phyloP scores from a whole-genome alignment of 2,113 vertebrate species.

The Paralichthys olivaceus region DNA sequence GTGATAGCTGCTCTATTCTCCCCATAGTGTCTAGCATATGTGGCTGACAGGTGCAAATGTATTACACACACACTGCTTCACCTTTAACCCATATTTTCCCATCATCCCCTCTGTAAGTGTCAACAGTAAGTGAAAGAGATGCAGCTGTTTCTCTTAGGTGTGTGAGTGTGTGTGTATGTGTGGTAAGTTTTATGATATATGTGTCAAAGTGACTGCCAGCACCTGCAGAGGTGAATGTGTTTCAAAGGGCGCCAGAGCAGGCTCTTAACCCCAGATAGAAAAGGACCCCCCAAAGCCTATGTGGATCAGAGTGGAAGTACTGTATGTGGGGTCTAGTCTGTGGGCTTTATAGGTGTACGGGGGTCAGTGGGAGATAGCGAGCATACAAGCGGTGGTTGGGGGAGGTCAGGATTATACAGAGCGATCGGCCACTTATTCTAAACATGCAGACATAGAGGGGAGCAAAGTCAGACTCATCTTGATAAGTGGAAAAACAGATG shows the following conservation, averaged over 20 bases:
- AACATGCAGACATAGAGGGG: conserved; percentile 45
- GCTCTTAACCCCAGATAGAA: conserved; percentile 56
- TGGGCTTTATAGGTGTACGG: conserved; percentile 19
- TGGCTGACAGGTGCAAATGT: conserved; percentile 72
- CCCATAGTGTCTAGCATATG: conserved; percentile 58
- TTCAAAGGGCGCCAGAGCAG: conserved; percentile 40
- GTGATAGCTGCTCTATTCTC: conserved; percentile 52
- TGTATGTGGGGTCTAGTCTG: conserved; percentile 36
- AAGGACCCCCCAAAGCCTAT: conserved; percentile 18
- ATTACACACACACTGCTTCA: conserved; percentile 32
- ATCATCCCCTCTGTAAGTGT: conserved; percentile 6
- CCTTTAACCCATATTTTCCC: conserved; percentile 59
- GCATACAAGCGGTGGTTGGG: not conserved
- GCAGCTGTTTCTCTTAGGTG: conserved; percentile 86
- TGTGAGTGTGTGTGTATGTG: conserved; percentile 73
- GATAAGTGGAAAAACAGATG: conserved; percentile 64
- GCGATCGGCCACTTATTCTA: conserved; percentile 45
- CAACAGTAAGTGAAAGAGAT: conserved; percentile 69
- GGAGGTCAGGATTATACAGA: conserved; percentile 29
- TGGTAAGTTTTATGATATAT: conserved; percentile 44
- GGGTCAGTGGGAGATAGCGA: conserved; percentile 2
- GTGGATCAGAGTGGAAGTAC: conserved; percentile 28
- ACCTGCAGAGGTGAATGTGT: conserved; percentile 58
- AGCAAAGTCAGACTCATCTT: conserved; percentile 48
- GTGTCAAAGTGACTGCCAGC: conserved; percentile 29